phyloP scores from a whole-genome alignment of 2,113 vertebrate species.

The Amblyornis subalaris region DNA sequence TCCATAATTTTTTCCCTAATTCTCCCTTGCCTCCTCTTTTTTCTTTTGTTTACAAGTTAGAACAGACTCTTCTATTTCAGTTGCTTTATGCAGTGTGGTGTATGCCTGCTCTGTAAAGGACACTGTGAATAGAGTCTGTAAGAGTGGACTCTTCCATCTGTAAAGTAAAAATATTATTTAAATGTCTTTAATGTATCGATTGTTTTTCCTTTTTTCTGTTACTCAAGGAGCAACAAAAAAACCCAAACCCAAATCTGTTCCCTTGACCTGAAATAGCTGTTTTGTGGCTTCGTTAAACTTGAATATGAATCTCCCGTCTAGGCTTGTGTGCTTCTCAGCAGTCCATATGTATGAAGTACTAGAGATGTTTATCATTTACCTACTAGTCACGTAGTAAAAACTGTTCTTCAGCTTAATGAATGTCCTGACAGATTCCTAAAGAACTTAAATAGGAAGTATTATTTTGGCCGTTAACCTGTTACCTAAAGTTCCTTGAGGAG shows the following conservation, averaged over 20 bases:
- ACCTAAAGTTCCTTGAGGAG: neutral
- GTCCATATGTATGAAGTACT: neutral
- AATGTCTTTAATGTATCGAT: fast-evolving
- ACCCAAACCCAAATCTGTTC: neutral
- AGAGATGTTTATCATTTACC: neutral
- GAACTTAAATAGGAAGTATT: neutral
- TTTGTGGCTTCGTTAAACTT: neutral
- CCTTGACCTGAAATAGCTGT: neutral
- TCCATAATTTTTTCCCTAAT: neutral
- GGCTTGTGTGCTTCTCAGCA: neutral
- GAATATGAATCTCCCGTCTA: neutral
- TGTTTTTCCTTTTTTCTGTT: neutral
- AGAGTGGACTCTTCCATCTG: neutral
- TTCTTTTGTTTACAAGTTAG: neutral
- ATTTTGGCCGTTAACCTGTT: neutral
- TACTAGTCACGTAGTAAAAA: neutral
- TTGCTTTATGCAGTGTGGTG: neutral
- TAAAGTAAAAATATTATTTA: neutral
- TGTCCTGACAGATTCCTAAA: neutral
- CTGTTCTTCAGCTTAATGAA: neutral
- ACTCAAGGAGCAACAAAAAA: neutral
- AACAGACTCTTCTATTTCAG: neutral
- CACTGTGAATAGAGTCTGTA: neutral
- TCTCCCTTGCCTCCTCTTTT: fast-evolving
- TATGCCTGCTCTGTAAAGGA: neutral